Conservation (phyloP, 2,113 vertebrate genomes). For the Baryphthengus martii region DNA sequence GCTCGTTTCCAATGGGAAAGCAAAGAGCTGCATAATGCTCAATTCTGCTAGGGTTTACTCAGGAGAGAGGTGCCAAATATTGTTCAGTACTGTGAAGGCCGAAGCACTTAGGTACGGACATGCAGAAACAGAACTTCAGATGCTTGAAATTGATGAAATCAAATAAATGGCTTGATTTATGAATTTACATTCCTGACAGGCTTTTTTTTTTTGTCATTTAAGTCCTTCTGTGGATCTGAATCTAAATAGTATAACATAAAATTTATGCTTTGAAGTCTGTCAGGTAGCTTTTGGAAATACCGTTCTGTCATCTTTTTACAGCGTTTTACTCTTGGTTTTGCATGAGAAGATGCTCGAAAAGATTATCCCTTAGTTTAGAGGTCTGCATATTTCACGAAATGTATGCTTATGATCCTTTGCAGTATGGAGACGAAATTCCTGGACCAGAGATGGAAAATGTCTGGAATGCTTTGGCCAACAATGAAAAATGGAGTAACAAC, state of each 20-base stretch:
- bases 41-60: neutral
- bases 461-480: slow-evolving; percentile 95
- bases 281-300: neutral
- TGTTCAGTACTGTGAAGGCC: neutral
- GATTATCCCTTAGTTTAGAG: neutral
- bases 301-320: neutral
- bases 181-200: neutral
- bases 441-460: slow-evolving; percentile 96
- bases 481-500: slow-evolving; percentile 98
- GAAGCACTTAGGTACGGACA: neutral
- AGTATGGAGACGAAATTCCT: slow-evolving; percentile 97
- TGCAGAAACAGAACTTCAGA: neutral
- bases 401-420: neutral
- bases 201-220: neutral
- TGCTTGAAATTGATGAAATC: neutral
- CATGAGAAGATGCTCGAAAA: neutral
- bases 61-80: neutral
- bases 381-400: neutral
- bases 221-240: neutral
- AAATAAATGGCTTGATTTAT: neutral
- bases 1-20: neutral
- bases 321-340: neutral
- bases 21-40: neutral
- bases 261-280: neutral
- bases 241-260: neutral